A percentile compares a stretch with the other conserved stretches of the same genome.
phyloP scores from a whole-genome alignment of 1,140 invertebrate species.

The Bombyx mori region ASM3026992v2 NC_085129.1:5519501-5520000 shows the following conservation, averaged over 20 bases:
- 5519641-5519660: slow-evolving; percentile 58
- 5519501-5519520: too few relatives aligned
- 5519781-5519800: slow-evolving; percentile 23
- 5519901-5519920: slow-evolving; percentile 22
- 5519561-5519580: too few relatives aligned
- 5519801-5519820: slow-evolving; percentile 24
- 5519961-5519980: slow-evolving; percentile 28
- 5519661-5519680: slow-evolving; percentile 72
- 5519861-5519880: slow-evolving; percentile 71
- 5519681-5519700: slow-evolving; percentile 69
- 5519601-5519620: slow-evolving; percentile 26
- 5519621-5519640: slow-evolving; percentile 65
- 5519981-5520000: slow-evolving; percentile 63
- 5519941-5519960: slow-evolving; percentile 10
- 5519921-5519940: slow-evolving; percentile 27
- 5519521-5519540: too few relatives aligned
- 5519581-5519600: slow-evolving; percentile 4
- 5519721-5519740: slow-evolving; percentile 57
- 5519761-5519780: slow-evolving; percentile 46
- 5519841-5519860: slow-evolving; percentile 67
- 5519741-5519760: slow-evolving; percentile 48
- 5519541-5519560: too few relatives aligned
- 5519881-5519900: slow-evolving; percentile 51
- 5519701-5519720: slow-evolving; percentile 67
- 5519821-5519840: slow-evolving; percentile 54